These are phyloP conservation scores for Laupala kohalensis DNA, from an alignment of 1,140 invertebrate genomes.

Conservation along the genomic window DNA sequence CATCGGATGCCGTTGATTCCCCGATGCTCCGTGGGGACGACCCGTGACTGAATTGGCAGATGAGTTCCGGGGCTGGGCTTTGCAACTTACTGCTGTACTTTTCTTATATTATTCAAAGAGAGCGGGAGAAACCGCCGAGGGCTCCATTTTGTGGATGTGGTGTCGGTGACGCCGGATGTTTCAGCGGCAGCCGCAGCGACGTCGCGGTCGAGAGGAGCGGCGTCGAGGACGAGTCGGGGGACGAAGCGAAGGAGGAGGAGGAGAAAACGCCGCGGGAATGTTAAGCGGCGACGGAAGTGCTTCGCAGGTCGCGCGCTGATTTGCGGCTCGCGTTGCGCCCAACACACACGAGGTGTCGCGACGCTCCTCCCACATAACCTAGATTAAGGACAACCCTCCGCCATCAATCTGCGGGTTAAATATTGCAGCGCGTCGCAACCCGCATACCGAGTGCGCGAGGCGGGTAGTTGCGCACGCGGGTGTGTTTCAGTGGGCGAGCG, in stretches of 20 bases:
- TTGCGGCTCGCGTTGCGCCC: neutral
- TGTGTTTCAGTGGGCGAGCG: neutral
- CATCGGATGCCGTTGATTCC: conserved; percentile 6
- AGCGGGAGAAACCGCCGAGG: neutral
- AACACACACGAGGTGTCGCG: neutral
- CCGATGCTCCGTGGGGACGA: conserved; percentile 1
- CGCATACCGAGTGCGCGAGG: neutral
- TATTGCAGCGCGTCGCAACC: neutral
- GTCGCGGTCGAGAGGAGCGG: neutral
- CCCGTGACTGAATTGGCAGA: conserved; percentile 8
- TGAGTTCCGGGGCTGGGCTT: conserved; percentile 3
- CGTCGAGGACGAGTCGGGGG: too few relatives aligned
- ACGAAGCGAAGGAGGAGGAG: too few relatives aligned
- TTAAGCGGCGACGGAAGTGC: neutral
- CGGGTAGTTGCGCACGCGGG: neutral
- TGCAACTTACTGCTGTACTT: neutral
- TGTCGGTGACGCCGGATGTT: neutral
- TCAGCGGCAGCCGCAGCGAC: neutral
- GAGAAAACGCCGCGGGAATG: neutral
- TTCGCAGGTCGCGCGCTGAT: too few relatives aligned
- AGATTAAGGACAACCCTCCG: neutral
- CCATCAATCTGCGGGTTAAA: neutral
- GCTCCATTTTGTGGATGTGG: neutral
- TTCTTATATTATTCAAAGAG: neutral
- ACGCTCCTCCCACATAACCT: neutral